Evolutionary conservation across 2,888 invertebrate species (phyloP).

Genomic region (Himalopsyche japonica): DNA sequence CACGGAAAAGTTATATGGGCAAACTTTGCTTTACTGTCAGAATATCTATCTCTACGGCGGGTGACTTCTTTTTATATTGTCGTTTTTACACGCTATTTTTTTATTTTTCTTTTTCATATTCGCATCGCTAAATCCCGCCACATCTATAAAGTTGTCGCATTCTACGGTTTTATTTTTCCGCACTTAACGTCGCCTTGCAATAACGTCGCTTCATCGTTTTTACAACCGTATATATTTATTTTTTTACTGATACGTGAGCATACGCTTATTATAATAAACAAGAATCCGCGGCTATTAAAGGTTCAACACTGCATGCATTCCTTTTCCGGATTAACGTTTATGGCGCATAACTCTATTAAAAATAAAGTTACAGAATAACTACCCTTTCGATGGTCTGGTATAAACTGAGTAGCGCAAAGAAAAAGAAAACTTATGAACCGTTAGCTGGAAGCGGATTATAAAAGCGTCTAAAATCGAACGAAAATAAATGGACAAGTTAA

Average conservation of each 20-base stretch:
- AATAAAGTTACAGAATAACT: neutral
- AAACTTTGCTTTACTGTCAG: slow-evolving; percentile 23
- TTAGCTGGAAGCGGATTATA: too few species aligned
- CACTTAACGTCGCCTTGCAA: neutral
- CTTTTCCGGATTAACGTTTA: neutral
- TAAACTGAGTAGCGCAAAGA: neutral
- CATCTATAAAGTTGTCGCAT: neutral
- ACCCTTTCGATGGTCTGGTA: neutral
- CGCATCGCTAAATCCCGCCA: slow-evolving; percentile 4
- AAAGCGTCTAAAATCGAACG: too few species aligned
- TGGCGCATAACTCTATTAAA: neutral
- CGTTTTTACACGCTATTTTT: slow-evolving; percentile 10
- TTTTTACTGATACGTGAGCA: neutral
- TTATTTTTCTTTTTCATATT: slow-evolving; percentile 11
- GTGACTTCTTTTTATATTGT: slow-evolving; percentile 15
- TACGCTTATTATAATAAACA: neutral
- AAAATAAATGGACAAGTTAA: too few species aligned
- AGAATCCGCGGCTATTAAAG: neutral
- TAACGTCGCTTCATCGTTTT: neutral
- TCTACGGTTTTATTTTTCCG: slow-evolving; percentile 1
- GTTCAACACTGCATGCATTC: neutral
- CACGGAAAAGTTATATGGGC: slow-evolving; percentile 24
- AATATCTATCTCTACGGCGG: neutral
- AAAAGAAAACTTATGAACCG: neutral
- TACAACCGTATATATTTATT: neutral